phyloP scores from a whole-genome alignment of 2,888 invertebrate species.

The Acanthococcus lagerstroemiae region DNA sequence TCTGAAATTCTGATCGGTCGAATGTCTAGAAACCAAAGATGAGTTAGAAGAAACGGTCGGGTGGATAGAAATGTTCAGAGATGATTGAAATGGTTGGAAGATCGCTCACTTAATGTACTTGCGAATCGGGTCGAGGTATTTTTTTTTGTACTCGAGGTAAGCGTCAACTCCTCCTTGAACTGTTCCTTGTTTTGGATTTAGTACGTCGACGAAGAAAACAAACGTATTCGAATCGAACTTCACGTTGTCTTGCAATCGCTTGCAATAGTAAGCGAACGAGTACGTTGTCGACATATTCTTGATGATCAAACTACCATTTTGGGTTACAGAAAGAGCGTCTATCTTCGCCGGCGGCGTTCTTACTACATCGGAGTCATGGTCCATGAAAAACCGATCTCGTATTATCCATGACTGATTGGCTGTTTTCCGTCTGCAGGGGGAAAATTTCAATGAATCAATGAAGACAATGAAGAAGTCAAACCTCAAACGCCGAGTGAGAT shows the following conservation, averaged over 20 bases:
- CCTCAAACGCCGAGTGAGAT: not conserved
- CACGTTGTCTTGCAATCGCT: not conserved
- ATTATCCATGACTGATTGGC: too few species aligned
- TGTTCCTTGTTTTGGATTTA: not conserved
- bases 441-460: not conserved
- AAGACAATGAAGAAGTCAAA: not conserved
- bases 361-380: too few species aligned
- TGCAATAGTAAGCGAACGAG: constrained; percentile 8
- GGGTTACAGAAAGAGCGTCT: too few species aligned
- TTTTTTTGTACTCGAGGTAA: not conserved
- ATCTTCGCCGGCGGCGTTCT: not conserved
- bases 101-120: constrained; percentile 1
- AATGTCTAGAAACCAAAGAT: not conserved
- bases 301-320: not conserved
- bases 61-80: not conserved
- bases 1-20: not conserved
- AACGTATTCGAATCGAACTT: not conserved
- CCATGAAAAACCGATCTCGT: not conserved
- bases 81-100: not conserved
- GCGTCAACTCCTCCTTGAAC: not conserved
- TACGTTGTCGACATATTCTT: not conserved
- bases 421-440: not conserved
- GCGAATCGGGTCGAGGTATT: not conserved
- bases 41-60: not conserved
- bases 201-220: constrained; percentile 7